These are phyloP conservation scores for Polypedilum vanderplanki DNA, from an alignment of 1,140 invertebrate species.

Conservation along the genomic window DNA sequence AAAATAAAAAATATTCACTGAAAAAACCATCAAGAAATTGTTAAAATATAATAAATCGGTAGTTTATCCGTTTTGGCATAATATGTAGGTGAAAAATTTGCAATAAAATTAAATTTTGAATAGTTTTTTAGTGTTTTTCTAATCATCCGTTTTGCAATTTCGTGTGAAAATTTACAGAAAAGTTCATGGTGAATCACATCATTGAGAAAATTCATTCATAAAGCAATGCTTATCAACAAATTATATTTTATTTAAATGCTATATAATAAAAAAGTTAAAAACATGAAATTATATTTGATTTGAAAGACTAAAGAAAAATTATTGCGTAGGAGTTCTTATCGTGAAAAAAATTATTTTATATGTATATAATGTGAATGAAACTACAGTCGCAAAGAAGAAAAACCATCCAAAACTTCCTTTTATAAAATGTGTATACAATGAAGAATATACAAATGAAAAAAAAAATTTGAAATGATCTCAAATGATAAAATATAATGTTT, in stretches of 20 bases:
- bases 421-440: not conserved
- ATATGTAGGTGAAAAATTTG: not conserved
- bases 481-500: not conserved
- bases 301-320: not conserved
- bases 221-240: not conserved
- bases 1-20: constrained; percentile 1
- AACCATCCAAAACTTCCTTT: not conserved
- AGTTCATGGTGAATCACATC: constrained; percentile 10
- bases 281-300: not conserved
- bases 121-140: not conserved
- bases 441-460: not conserved
- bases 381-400: not conserved
- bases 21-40: not conserved
- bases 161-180: not conserved
- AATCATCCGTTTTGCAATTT: constrained; percentile 13
- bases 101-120: too few relatives aligned
- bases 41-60: not conserved
- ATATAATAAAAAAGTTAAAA: not conserved
- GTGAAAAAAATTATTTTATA: not conserved
- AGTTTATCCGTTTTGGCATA: not conserved
- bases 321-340: constrained; percentile 10
- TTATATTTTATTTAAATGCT: not conserved
- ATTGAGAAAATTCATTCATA: not conserved
- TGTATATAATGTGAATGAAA: not conserved
- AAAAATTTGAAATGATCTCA: not conserved